phyloP scores from a whole-genome alignment of 2,888 invertebrate species.

The Pandemis cinnamomeana region DNA sequence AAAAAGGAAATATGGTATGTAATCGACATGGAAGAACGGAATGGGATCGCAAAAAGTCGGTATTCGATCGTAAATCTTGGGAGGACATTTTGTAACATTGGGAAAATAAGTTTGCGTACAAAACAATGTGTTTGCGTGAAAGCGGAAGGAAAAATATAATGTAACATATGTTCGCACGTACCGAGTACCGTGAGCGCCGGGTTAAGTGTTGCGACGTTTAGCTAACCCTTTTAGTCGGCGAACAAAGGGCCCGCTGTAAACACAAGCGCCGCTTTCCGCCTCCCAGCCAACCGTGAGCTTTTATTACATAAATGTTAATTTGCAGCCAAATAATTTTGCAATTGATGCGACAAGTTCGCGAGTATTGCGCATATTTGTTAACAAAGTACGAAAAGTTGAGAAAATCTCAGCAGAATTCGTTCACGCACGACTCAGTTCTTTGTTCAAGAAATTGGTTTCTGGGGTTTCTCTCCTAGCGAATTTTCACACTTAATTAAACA shows the following conservation, averaged over 20 bases:
- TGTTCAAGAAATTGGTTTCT: slow-evolving; percentile 29
- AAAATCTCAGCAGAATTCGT: slow-evolving; percentile 19
- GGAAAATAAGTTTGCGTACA: slow-evolving; percentile 43
- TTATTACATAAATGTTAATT: slow-evolving; percentile 66
- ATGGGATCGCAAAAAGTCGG: slow-evolving; percentile 23
- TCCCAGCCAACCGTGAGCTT: slow-evolving; percentile 50
- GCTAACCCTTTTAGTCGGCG: slow-evolving; percentile 71
- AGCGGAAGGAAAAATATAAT: slow-evolving; percentile 56
- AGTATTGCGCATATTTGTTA: slow-evolving; percentile 33
- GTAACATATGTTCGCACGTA: slow-evolving; percentile 59
- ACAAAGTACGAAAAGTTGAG: slow-evolving; percentile 24
- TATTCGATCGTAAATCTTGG: slow-evolving; percentile 37
- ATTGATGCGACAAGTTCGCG: slow-evolving; percentile 42
- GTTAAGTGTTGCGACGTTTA: slow-evolving; percentile 65
- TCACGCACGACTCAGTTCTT: slow-evolving; percentile 17
- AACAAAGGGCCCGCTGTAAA: slow-evolving; percentile 68
- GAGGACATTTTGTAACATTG: slow-evolving; percentile 45
- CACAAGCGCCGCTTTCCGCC: slow-evolving; percentile 47
- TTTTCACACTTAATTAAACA: slow-evolving; percentile 31
- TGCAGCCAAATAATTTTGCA: slow-evolving; percentile 57
- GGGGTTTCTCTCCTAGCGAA: slow-evolving; percentile 20
- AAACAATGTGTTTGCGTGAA: slow-evolving; percentile 50
- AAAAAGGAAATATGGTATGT: slow-evolving; percentile 18
- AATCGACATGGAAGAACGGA: slow-evolving; percentile 19
- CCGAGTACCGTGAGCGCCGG: slow-evolving; percentile 50